Conservation (phyloP, 2,797 vertebrate species). For the Galagoides demidoff region DNA sequence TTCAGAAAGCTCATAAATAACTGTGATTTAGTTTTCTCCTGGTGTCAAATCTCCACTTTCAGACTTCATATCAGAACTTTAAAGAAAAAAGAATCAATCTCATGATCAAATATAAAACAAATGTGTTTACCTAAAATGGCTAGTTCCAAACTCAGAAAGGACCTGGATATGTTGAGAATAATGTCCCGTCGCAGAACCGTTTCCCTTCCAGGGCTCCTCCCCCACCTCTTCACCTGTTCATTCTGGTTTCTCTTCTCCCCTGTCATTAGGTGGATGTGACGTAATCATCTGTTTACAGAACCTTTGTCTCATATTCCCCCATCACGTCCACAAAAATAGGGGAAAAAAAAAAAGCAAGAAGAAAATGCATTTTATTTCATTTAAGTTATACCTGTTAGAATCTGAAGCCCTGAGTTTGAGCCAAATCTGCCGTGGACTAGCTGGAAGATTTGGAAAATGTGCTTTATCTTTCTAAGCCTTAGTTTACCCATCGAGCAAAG, state of each 20-base stretch:
- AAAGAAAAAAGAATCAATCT: conserved; percentile 9
- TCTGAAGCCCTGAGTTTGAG: background rate
- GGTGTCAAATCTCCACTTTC: conserved; percentile 47
- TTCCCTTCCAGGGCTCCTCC: background rate
- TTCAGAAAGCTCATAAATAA: conserved; percentile 40
- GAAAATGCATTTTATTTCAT: background rate
- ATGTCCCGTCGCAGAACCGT: too few relatives aligned
- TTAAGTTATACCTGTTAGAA: background rate
- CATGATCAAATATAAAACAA: conserved; percentile 6
- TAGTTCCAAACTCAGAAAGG: background rate
- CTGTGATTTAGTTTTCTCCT: background rate
- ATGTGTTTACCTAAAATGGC: background rate
- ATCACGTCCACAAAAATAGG: background rate
- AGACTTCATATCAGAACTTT: background rate
- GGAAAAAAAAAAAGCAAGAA: background rate
- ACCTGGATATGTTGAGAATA: background rate
- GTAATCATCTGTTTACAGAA: background rate
- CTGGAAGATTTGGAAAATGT: background rate
- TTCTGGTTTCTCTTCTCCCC: background rate
- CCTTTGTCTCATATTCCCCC: background rate
- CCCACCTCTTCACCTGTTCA: background rate
- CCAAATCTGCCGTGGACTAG: background rate
- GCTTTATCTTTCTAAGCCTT: background rate
- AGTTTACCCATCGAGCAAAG: background rate
- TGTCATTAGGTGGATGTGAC: background rate